Evolutionary conservation across 2,888 invertebrate species (phyloP).

Genomic region (Drosophila recens): DNA sequence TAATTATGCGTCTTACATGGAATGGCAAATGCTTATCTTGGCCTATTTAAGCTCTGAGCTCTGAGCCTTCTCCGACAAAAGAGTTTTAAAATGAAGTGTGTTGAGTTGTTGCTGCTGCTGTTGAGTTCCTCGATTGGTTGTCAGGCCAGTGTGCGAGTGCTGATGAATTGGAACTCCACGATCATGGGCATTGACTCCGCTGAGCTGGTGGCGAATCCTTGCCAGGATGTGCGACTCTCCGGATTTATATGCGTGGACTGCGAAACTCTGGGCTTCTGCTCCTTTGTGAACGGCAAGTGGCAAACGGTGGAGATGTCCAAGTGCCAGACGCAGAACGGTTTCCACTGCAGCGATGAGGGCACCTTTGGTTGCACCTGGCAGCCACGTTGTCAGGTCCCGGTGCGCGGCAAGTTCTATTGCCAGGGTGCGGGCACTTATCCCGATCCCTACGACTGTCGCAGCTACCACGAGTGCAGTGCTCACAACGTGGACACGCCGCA

Average conservation of each 20-base stretch:
- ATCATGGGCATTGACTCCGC: conserved; percentile 39
- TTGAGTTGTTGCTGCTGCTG: conserved; percentile 28
- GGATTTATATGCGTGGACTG: conserved; percentile 78
- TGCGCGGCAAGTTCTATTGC: conserved; percentile 73
- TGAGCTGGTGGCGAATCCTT: conserved; percentile 65
- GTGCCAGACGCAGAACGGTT: conserved; percentile 61
- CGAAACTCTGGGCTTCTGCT: conserved; percentile 68
- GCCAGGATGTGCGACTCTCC: conserved; percentile 62
- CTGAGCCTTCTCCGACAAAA: conserved; percentile 19
- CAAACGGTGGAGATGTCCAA: conserved; percentile 56
- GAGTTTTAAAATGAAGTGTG: conserved; percentile 51
- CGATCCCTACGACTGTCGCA: conserved; percentile 83
- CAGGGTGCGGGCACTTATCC: conserved; percentile 77
- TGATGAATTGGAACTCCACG: conserved; percentile 24
- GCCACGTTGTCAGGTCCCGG: conserved; percentile 60
- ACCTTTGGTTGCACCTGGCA: conserved; percentile 70
- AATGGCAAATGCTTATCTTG: conserved; percentile 13
- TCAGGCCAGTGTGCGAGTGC: not conserved
- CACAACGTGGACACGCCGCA: conserved; percentile 60
- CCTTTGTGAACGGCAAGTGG: conserved; percentile 60
- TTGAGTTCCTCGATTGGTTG: conserved; percentile 7
- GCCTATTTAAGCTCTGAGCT: conserved; percentile 49
- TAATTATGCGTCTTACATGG: conserved; percentile 46
- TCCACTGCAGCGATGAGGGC: conserved; percentile 74
- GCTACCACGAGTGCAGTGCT: conserved; percentile 78